A percentile compares a stretch with the other conserved stretches of the same genome.
These are phyloP conservation scores for Cyanoderma ruficeps DNA, from an alignment of 2,113 vertebrate species.

Conservation along the genomic window DNA sequence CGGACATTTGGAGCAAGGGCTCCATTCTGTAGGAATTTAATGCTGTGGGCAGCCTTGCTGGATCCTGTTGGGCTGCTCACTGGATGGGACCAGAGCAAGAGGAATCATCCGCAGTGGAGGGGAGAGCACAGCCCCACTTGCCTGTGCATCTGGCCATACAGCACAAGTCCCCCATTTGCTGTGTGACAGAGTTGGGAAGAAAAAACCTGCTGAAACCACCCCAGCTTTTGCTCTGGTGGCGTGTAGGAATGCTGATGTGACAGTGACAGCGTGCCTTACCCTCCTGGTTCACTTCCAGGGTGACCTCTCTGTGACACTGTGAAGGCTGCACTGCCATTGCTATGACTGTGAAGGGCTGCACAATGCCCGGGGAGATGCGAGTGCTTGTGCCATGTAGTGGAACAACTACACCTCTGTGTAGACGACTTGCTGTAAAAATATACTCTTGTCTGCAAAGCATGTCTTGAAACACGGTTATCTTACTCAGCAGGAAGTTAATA, in stretches of 20 bases:
- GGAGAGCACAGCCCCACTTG: accelerated
- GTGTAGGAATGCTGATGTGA: accelerated
- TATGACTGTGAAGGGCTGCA: accelerated
- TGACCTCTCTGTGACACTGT: neutral
- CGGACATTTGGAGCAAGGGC: accelerated
- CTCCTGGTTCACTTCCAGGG: neutral
- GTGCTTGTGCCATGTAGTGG: accelerated
- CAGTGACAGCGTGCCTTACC: neutral
- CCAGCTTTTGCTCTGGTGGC: neutral
- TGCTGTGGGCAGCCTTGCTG: neutral
- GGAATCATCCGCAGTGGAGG: neutral
- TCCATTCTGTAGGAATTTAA: neutral
- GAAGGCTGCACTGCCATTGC: neutral
- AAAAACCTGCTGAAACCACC: neutral
- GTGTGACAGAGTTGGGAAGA: neutral
- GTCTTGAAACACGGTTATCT: neutral
- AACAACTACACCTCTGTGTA: neutral
- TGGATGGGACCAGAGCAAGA: neutral
- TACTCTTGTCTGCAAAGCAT: neutral
- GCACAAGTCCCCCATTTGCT: neutral
- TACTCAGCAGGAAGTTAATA: neutral
- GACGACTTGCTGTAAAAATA: neutral
- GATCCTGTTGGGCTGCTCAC: neutral
- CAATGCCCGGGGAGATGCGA: accelerated
- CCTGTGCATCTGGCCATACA: accelerated